Conservation (phyloP, 2,888 invertebrate genomes). For the Gymnosoma rotundatum region DNA sequence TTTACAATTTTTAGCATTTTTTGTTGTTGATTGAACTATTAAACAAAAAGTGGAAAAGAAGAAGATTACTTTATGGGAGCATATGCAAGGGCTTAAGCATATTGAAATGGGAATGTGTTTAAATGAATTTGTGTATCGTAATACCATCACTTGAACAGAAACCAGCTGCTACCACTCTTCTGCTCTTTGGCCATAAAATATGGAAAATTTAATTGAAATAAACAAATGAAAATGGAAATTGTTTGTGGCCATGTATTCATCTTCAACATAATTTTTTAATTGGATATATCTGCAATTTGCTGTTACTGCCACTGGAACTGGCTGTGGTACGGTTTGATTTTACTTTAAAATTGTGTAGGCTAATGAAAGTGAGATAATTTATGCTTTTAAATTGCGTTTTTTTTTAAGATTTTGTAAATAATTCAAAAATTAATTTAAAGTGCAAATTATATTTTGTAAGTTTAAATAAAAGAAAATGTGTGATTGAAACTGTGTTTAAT, state of each 20-base stretch:
- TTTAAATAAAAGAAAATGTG: too few species aligned
- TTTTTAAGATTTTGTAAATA: too few species aligned
- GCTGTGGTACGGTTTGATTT: neutral
- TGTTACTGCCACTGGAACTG: neutral
- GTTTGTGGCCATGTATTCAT: conserved; percentile 41
- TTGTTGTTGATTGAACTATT: conserved; percentile 28
- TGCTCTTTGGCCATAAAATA: conserved; percentile 31
- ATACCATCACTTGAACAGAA: conserved; percentile 8
- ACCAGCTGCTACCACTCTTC: neutral
- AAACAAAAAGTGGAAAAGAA: neutral
- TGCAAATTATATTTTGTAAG: too few species aligned
- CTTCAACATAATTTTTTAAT: conserved; percentile 21
- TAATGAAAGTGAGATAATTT: neutral
- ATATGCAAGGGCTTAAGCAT: neutral
- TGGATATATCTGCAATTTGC: conserved; percentile 15
- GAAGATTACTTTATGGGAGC: too few species aligned
- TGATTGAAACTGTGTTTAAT: too few species aligned
- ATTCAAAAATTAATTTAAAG: too few species aligned
- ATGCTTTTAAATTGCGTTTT: neutral
- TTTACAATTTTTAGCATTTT: conserved; percentile 41
- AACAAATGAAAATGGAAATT: conserved; percentile 33
- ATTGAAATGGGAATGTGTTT: neutral
- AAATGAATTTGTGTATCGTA: neutral
- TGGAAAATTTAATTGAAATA: conserved; percentile 30
- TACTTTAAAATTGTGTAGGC: neutral